Conservation (phyloP, 2,113 vertebrate genomes). For the Raphicerus campestris region DNA sequence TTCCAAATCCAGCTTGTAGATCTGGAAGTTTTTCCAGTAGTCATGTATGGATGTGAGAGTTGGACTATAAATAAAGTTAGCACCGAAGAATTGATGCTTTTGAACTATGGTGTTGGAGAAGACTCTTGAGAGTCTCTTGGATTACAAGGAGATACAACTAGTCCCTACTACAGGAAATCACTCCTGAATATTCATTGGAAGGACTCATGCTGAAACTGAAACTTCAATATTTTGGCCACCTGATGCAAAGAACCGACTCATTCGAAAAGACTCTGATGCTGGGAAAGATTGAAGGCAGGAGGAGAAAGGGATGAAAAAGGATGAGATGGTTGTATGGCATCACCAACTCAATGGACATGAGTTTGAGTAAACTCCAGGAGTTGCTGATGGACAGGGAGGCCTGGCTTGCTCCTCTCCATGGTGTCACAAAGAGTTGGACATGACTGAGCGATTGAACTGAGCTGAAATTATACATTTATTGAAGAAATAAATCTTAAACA, state of each 20-base stretch:
- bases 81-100: not conserved
- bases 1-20: not conserved
- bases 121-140: not conserved
- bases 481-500: too few relatives aligned
- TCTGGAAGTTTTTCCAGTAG: not conserved
- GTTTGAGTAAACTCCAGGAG: not conserved
- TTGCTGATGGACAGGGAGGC: not conserved
- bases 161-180: not conserved
- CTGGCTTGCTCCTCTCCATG: not conserved
- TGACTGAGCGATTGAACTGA: not conserved
- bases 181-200: not conserved
- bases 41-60: not conserved
- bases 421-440: fast-evolving
- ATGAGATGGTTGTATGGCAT: not conserved
- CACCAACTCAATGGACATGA: not conserved
- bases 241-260: not conserved
- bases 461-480: too few relatives aligned
- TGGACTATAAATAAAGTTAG: not conserved
- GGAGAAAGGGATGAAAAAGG: not conserved
- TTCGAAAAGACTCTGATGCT: not conserved
- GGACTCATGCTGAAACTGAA: not conserved
- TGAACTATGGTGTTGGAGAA: not conserved
- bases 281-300: not conserved
- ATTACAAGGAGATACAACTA: not conserved
- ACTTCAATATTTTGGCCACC: not conserved